Conservation (phyloP, 2,888 invertebrate species). For the Mythimna vitellina region DNA sequence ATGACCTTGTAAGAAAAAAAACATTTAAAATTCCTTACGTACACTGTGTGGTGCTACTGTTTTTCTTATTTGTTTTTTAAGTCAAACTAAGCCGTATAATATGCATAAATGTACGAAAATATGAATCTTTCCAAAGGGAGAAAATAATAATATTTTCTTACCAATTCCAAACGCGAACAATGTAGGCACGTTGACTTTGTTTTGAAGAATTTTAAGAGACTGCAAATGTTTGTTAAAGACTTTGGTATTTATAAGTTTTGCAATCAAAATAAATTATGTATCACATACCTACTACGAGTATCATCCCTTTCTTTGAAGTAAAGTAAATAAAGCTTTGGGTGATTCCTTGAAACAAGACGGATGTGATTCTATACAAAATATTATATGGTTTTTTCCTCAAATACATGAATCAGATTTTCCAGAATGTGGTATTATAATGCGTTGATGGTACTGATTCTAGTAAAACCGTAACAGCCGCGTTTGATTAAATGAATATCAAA, state of each 20-base stretch:
- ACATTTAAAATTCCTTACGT: neutral
- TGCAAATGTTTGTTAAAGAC: slow-evolving; percentile 4
- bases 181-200: slow-evolving; percentile 5
- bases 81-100: too few species aligned
- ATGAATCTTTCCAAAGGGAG: neutral
- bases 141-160: neutral
- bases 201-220: slow-evolving; percentile 14
- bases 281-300: neutral
- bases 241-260: slow-evolving; percentile 28
- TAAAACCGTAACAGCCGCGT: neutral
- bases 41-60: neutral
- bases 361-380: slow-evolving; percentile 13
- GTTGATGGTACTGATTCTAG: neutral
- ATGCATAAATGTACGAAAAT: too few species aligned
- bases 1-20: slow-evolving; percentile 25
- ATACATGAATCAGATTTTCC: slow-evolving; percentile 31
- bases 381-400: slow-evolving; percentile 12
- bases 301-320: slow-evolving; percentile 29
- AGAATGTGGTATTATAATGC: slow-evolving; percentile 9
- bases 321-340: slow-evolving; percentile 2
- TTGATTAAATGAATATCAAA: neutral
- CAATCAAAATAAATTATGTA: slow-evolving; percentile 19
- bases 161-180: slow-evolving; percentile 12
- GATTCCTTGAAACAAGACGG: slow-evolving; percentile 22
- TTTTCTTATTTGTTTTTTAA: slow-evolving; percentile 8